Evolutionary conservation across 2,888 invertebrate species (phyloP), one percentile per base, ranked within the genome.

Genomic region (Pinctada fucata): DNA sequence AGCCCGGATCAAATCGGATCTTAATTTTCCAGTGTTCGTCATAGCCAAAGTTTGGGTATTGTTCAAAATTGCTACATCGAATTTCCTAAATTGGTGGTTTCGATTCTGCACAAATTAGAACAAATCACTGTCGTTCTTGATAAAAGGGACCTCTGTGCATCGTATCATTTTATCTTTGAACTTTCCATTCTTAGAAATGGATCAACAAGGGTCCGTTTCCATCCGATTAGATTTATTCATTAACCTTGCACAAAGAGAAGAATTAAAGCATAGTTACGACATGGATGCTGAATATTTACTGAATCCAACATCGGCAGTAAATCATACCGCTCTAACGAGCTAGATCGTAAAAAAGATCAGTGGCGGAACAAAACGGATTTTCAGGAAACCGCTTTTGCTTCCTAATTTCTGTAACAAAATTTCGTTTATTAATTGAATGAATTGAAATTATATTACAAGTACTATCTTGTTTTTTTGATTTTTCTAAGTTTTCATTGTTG

Each of bases 171-270:
- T 13, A 58, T 58, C 58, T 58, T 10, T 58, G 58, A 58, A 58
- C 58, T 58, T 58, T 58, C 13, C 58, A 58, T 58, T 58, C 58
- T 58, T 58, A 58, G 58, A 58, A 58, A 58, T 58, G 58, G 13
- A 58, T 58, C 58, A 74, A 49, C 67, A 48, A 48, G 65, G 51
- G 47, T 31, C 49, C 45, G 45, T 66, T 74, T 74, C 74, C 74
- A 51, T 48, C 49, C 74, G 74, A 74, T 74, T 74, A 65, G 50
- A 63, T 66, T 74, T 74, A 66, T 74, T 74, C 74, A 74, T 74
- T 74, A 74, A 66, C 74, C 74, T 65, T 50, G 45, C 50, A 74
- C 48, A 49, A 65, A 66, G 48, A 31, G 63, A 66, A 31, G 48
- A 51, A 74, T 63, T 74, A 63, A 74, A 74, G 31, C 74, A 49